A percentile compares a stretch with the other conserved stretches of the same genome.
Evolutionary conservation across 2,888 invertebrate genomes (phyloP).

Genomic region (Odontocerum albicorne): DNA sequence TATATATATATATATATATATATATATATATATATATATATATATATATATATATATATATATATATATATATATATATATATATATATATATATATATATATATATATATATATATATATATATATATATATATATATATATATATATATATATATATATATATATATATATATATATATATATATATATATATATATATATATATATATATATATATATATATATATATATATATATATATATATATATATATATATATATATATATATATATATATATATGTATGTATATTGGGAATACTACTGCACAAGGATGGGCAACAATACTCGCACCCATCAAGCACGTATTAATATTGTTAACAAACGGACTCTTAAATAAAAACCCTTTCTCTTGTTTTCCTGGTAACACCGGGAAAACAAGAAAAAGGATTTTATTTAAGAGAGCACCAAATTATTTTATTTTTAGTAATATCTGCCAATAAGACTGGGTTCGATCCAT

Average conservation of each 20-base stretch:
- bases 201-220: not conserved
- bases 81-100: not conserved
- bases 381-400: too few relatives aligned
- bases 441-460: too few relatives aligned
- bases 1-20: constrained; percentile 10
- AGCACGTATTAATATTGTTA: too few relatives aligned
- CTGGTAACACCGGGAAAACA: too few relatives aligned
- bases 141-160: not conserved
- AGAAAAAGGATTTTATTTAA: too few relatives aligned
- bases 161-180: not conserved
- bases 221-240: not conserved
- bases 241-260: not conserved
- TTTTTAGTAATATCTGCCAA: too few relatives aligned
- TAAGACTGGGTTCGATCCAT: too few relatives aligned
- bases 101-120: not conserved
- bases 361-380: too few relatives aligned
- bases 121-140: not conserved
- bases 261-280: not conserved
- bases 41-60: constrained; percentile 10
- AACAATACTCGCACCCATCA: too few relatives aligned
- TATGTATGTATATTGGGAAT: too few relatives aligned
- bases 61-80: constrained; percentile 8
- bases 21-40: constrained; percentile 10
- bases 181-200: not conserved
- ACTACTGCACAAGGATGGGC: too few relatives aligned